These are phyloP conservation scores for Pandion haliaetus DNA, from an alignment of 2,113 vertebrate species.

Conservation along the genomic window DNA sequence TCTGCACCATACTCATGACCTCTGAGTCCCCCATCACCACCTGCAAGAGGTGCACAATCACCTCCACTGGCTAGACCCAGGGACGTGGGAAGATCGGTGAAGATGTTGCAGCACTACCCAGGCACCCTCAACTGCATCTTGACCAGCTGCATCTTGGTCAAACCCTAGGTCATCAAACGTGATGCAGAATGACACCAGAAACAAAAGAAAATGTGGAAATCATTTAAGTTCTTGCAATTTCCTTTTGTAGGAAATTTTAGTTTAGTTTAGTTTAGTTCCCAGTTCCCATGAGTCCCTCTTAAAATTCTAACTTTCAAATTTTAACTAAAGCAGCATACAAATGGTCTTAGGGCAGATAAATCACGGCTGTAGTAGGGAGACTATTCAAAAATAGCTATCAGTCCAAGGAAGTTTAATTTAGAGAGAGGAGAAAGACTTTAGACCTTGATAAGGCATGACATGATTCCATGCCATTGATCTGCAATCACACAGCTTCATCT, in stretches of 20 bases:
- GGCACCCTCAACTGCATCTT: not conserved
- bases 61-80: not conserved
- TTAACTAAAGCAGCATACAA: not conserved
- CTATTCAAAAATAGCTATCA: not conserved
- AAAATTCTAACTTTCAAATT: not conserved
- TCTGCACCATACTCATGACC: not conserved
- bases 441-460: not conserved
- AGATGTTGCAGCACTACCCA: not conserved
- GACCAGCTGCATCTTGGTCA: not conserved
- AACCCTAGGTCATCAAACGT: not conserved
- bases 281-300: not conserved
- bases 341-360: not conserved
- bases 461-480: constrained; percentile 7
- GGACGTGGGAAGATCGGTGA: not conserved
- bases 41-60: not conserved
- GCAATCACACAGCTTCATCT: constrained; percentile 1
- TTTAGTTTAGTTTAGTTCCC: not conserved
- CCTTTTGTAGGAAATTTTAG: not conserved
- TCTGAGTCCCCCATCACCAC: not conserved
- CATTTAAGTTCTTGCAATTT: not conserved
- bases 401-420: not conserved
- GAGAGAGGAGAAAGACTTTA: constrained; percentile 1
- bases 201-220: not conserved
- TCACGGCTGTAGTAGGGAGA: not conserved
- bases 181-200: not conserved